Evolutionary conservation across 2,888 invertebrate genomes (phyloP).

Genomic region (Heliothis peltigera): DNA sequence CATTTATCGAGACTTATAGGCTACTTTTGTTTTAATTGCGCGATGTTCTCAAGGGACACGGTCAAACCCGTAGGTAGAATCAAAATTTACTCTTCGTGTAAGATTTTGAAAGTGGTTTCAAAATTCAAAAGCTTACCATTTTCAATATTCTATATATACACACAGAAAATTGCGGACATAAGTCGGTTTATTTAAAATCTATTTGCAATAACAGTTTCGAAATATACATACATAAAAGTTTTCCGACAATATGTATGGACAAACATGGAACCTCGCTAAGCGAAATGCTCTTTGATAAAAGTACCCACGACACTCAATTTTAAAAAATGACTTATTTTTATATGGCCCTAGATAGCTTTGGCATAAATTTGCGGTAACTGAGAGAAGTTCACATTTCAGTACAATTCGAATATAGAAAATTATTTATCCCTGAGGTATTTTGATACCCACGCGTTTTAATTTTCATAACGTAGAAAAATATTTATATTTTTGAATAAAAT

Average conservation of each 20-base stretch:
- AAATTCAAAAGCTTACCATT: not conserved
- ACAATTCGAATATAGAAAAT: conserved; percentile 41
- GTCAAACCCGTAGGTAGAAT: too few species aligned
- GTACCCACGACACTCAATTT: conserved; percentile 26
- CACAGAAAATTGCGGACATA: not conserved
- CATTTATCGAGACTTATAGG: too few species aligned
- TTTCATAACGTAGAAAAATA: conserved; percentile 13
- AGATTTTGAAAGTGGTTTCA: not conserved
- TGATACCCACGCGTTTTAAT: conserved; percentile 21
- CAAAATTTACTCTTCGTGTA: not conserved
- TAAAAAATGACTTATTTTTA: conserved; percentile 32
- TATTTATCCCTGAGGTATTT: conserved; percentile 34
- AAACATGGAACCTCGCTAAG: conserved; percentile 1
- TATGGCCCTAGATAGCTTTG: conserved; percentile 20
- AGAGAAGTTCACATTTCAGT: conserved; percentile 21
- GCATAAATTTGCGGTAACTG: conserved; percentile 32
- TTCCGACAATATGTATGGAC: not conserved
- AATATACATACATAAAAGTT: conserved; percentile 1
- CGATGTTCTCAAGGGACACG: too few species aligned
- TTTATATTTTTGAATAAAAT: conserved; percentile 11
- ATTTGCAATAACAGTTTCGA: conserved; percentile 8
- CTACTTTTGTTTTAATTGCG: too few species aligned
- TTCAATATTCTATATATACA: conserved; percentile 2
- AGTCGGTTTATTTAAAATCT: not conserved
- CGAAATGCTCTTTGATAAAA: conserved; percentile 10